Evolutionary conservation across 2,888 invertebrate species (phyloP), one percentile per base, ranked within the genome.

Genomic region (Drosophila buzzatii): DNA sequence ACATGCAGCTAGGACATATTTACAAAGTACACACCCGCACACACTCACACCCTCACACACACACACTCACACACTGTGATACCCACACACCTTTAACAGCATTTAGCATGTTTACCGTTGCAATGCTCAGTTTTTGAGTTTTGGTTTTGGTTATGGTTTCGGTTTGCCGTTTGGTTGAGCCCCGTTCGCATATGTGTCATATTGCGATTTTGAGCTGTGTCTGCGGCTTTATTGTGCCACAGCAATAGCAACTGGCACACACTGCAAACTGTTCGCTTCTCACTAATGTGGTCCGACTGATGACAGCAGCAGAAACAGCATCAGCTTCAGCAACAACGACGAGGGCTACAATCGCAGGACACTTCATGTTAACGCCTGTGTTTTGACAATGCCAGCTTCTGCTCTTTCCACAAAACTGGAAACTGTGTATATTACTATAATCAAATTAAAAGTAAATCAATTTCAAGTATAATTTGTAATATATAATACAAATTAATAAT

Each of bases 131-230:
- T 73, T 81, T 77, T 70, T 76, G 63, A 66, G 65, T 71, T 64
- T 65, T 47, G 49, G 73, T 68, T 82, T 70, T 27, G 6, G 27
- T 23, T 23, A 4, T 58, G 69, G 72, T 67, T 75, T 79, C 53
- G 74, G 81, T 69, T 85, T 88, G 85, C 71, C 75, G 75, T 84
- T 87, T 69, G 76, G 70, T 64, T 74, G 73, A 18, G 3, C 68
- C 66, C 63, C 47, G 47, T 81, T 88, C 73, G 70, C 82, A 81
- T 85, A 81, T 81, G 87, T 86, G 85, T 90, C 85, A 90, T 85
- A 90, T 85, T 88, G 79, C 79, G 70, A 89, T 87, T 89, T 89
- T 81, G 88, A 87, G 89, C 79, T 89, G 85, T 81, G 89, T 75
- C 85, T 89, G 90, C 66, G 85, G 85, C 74, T 81, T 78, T 67